Conservation (phyloP, 2,888 invertebrate species). For the Brachyptera putata region DNA sequence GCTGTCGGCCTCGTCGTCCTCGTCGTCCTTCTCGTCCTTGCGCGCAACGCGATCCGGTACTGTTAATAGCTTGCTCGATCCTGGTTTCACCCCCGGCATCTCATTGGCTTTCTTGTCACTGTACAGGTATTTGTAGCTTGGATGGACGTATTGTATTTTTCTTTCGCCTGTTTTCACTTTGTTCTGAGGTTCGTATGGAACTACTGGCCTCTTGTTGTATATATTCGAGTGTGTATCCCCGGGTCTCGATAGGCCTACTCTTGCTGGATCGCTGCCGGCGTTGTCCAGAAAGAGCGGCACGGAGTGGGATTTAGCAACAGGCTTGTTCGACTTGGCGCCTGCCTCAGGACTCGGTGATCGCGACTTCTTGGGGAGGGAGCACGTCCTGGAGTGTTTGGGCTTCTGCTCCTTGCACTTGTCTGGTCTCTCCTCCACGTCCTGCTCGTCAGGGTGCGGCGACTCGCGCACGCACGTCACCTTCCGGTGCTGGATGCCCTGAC, state of each 20-base stretch:
- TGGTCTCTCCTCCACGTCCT: conserved; percentile 46
- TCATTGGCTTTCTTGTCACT: too few relatives aligned
- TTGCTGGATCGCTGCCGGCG: too few relatives aligned
- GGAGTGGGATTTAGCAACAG: background rate
- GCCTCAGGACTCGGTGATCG: conserved; percentile 31
- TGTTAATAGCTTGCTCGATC: too few relatives aligned
- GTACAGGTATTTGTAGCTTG: too few relatives aligned
- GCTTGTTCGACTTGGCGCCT: conserved; percentile 15
- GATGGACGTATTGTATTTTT: too few relatives aligned
- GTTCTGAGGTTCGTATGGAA: too few relatives aligned
- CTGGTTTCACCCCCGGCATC: too few relatives aligned
- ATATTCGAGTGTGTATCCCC: too few relatives aligned
- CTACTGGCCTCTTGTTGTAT: too few relatives aligned
- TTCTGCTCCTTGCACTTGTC: conserved; percentile 34
- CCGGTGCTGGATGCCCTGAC: conserved; percentile 40
- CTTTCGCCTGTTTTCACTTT: too few relatives aligned
- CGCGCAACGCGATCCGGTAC: background rate
- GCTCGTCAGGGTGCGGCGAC: conserved; percentile 44
- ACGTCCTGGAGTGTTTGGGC: background rate
- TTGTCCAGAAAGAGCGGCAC: too few relatives aligned
- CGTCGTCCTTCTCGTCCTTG: background rate
- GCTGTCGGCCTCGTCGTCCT: conserved; percentile 17
- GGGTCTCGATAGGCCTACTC: too few relatives aligned
- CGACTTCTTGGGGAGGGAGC: conserved; percentile 36
- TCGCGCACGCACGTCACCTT: conserved; percentile 50